A percentile compares a stretch with the other conserved stretches of the same genome.
phyloP scores from a whole-genome alignment of 2,797 vertebrate genomes.

The Microctenopoma steveboyesi region DNA sequence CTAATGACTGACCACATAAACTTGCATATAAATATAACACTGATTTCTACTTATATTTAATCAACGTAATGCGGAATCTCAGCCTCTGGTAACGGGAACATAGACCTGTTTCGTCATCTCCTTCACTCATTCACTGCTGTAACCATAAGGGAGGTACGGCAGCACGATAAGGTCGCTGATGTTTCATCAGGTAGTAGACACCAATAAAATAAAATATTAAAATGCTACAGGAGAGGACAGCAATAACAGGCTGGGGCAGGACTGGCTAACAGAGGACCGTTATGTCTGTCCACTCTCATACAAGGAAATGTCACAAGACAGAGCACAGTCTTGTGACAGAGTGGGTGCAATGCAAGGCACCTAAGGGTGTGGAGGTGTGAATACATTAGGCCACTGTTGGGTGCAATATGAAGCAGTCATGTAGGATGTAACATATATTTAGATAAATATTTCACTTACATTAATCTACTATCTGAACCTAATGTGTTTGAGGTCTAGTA shows the following conservation, averaged over 20 bases:
- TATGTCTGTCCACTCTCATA: slow-evolving; percentile 63
- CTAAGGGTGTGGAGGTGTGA: slow-evolving; percentile 52
- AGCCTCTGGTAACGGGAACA: slow-evolving; percentile 10
- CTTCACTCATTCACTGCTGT: slow-evolving; percentile 2
- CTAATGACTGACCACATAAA: slow-evolving; percentile 37
- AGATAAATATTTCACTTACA: neutral
- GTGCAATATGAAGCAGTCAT: neutral
- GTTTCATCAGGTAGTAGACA: slow-evolving; percentile 1
- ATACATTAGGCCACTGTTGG: slow-evolving; percentile 7
- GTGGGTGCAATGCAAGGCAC: slow-evolving; percentile 31
- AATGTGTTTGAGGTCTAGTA: slow-evolving; percentile 26
- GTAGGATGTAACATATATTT: neutral
- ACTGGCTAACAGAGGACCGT: slow-evolving; percentile 41
- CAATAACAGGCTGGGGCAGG: slow-evolving; percentile 8
- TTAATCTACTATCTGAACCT: slow-evolving; percentile 11
- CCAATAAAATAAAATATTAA: slow-evolving; percentile 2
- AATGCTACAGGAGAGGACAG: neutral
- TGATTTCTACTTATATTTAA: slow-evolving; percentile 10
- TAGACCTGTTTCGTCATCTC: slow-evolving; percentile 7
- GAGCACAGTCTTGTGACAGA: slow-evolving; percentile 59
- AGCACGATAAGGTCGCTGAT: neutral
- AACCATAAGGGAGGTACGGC: slow-evolving; percentile 2
- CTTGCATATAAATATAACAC: too few relatives aligned
- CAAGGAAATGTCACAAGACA: slow-evolving; percentile 69
- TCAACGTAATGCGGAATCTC: neutral